A percentile compares a stretch with the other conserved stretches of the same genome.
Conservation (phyloP, 2,888 invertebrate genomes). For the Teleiodes luculella region DNA sequence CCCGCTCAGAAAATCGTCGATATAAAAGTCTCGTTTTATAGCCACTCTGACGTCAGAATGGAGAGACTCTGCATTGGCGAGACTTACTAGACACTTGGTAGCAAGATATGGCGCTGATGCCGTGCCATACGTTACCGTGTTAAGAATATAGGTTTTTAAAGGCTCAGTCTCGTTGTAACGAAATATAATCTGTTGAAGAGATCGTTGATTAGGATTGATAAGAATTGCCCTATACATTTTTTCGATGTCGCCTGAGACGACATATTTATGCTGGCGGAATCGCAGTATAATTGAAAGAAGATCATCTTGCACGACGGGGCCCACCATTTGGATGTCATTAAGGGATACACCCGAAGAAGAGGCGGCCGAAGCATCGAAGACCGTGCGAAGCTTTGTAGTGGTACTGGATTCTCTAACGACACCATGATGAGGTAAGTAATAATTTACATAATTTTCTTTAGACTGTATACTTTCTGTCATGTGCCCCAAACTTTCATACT, state of each 20-base stretch:
- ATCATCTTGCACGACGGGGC: neutral
- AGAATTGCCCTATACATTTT: conserved; percentile 11
- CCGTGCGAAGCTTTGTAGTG: neutral
- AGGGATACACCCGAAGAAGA: neutral
- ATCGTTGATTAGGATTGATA: conserved; percentile 8
- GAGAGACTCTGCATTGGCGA: neutral
- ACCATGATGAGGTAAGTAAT: neutral
- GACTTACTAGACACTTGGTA: neutral
- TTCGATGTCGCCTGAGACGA: conserved; percentile 6
- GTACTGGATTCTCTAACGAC: neutral
- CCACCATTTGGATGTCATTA: neutral
- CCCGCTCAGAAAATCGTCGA: neutral
- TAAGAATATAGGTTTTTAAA: conserved; percentile 21
- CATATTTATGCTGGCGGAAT: conserved; percentile 8
- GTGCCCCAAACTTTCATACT: conserved; percentile 5
- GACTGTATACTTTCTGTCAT: neutral
- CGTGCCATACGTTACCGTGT: conserved; percentile 28
- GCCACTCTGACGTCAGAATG: neutral
- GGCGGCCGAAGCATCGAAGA: neutral
- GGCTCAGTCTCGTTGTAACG: conserved; percentile 16
- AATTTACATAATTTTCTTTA: too few relatives aligned
- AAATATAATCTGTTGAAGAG: conserved; percentile 26
- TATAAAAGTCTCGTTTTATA: neutral
- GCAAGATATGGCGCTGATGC: conserved; percentile 25
- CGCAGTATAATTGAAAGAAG: neutral